A percentile compares a stretch with the other conserved stretches of the same genome.
Evolutionary conservation across 2,797 vertebrate species (phyloP).

Genomic region (Enteromius fasciolatus): DNA sequence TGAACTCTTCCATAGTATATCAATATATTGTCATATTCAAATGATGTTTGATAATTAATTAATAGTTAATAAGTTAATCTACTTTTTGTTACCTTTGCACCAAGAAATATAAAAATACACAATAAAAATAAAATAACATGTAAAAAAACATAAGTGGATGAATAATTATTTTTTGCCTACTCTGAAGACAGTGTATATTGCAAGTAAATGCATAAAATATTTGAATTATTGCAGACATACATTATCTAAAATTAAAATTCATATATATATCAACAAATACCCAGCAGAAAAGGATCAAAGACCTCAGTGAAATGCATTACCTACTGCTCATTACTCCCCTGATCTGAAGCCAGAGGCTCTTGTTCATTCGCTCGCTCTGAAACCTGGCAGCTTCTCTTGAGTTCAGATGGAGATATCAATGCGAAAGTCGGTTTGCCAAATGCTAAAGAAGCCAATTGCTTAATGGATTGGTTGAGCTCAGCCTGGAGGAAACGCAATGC

Average conservation of each 20-base stretch:
- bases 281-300: not conserved
- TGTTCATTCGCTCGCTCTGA: too few relatives aligned
- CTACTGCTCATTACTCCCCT: not conserved
- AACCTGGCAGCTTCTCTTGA: not conserved
- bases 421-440: conserved; percentile 11
- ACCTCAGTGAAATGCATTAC: not conserved
- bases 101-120: not conserved
- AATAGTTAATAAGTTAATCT: not conserved
- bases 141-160: not conserved
- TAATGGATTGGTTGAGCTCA: not conserved
- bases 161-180: not conserved
- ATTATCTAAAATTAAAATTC: too few relatives aligned
- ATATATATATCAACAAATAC: not conserved
- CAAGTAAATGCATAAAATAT: not conserved
- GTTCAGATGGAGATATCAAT: not conserved
- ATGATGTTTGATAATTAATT: not conserved
- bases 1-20: not conserved
- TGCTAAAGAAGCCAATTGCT: not conserved
- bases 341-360: not conserved
- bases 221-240: too few relatives aligned
- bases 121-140: too few relatives aligned
- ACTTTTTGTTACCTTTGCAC: not conserved
- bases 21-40: not conserved
- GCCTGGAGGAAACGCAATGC: not conserved
- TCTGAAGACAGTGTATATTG: not conserved